Base-by-base conservation (phyloP, 2,888 invertebrate genomes). In the Pachliopta kotzebuea region DNA sequence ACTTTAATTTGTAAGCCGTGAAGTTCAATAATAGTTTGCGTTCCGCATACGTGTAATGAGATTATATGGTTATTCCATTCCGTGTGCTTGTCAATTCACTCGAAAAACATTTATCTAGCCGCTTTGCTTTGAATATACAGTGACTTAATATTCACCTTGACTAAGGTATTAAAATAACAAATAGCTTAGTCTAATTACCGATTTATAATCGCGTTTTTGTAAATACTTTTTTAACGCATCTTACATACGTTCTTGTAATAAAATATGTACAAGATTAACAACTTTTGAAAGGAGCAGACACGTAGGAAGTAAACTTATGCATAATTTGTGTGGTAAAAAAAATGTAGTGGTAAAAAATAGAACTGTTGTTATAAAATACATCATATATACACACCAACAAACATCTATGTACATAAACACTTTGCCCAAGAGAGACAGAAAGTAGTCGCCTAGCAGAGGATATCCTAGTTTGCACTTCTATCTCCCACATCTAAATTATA, bases 91-190 rank as follows among this genome's bases (percentile, higher is more conserved):
- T 79, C 76, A 78, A 77, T 74, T 52, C 81, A 72, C 69, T 72
- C 79, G 69, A 76, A 79, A 73, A 84, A 86, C 83, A 84, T 88
- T 88, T 85, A 78, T 78, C 74, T 78, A 71, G 67, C 67, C 71
- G 76, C 75, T 79, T 76, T 74, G 73, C 66, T 74, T 71, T 76
- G 72, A 76, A 74, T 74, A 78, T 74, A 75, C 76, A 74, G 70
- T 78, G 78, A 79, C 76, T 81, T 74, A 79, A 69, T 57, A 67
- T 63, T 72, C 63, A 73, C 77, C 78, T 78, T 77, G 75, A 73
- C 67, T 50, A 58, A 37, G 23, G 37, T 54, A 31, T 18, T 52
- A 21, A 23, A 21, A 23, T 52, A 52, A 52, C 50, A 52, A 52
- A n/a, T 21, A 52, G 21, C 50, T 52, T 52, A 52, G 50, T 21